Evolutionary conservation across 1,140 invertebrate genomes (phyloP).

Genomic region (Zaprionus camerounensis): DNA sequence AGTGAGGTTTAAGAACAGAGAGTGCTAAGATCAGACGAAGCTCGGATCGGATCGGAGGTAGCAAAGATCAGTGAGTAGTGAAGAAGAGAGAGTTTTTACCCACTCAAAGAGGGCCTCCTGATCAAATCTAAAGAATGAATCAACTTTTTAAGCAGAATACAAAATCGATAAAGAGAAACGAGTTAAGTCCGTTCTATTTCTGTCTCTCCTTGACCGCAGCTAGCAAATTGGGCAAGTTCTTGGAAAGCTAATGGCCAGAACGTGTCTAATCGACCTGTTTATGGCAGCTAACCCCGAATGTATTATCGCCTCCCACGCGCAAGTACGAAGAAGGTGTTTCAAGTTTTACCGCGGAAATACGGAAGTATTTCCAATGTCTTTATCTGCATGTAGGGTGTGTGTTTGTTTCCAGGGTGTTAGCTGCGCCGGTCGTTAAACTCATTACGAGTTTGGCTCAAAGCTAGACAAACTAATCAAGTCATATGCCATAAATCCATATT

Average conservation of each 20-base stretch:
- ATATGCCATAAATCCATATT: constrained; percentile 54
- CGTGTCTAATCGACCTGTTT: constrained; percentile 49
- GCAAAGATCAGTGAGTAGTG: not conserved
- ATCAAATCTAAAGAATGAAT: not conserved
- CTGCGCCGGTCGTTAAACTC: constrained; percentile 68
- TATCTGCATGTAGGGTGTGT: constrained; percentile 37
- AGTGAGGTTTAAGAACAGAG: not conserved
- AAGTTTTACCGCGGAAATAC: constrained; percentile 72
- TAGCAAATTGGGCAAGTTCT: constrained; percentile 41
- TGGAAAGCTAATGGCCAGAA: constrained; percentile 51
- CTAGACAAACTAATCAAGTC: constrained; percentile 30
- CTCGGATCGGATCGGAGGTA: too few species aligned
- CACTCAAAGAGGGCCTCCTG: not conserved
- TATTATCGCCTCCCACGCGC: constrained; percentile 52
- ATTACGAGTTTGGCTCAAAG: constrained; percentile 29
- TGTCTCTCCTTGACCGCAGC: constrained; percentile 25
- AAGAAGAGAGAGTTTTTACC: not conserved
- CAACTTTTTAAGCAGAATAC: not conserved
- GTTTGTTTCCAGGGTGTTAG: constrained; percentile 14
- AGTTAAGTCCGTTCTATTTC: not conserved
- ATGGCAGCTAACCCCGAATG: constrained; percentile 39
- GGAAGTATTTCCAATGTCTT: constrained; percentile 44
- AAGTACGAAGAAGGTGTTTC: constrained; percentile 62
- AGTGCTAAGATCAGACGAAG: not conserved
- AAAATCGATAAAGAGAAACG: not conserved